Percentiles rank a stretch among this genome's conserved stretches.
phyloP scores from a whole-genome alignment of 2,888 invertebrate species.

The Napeogenes sylphis region DNA sequence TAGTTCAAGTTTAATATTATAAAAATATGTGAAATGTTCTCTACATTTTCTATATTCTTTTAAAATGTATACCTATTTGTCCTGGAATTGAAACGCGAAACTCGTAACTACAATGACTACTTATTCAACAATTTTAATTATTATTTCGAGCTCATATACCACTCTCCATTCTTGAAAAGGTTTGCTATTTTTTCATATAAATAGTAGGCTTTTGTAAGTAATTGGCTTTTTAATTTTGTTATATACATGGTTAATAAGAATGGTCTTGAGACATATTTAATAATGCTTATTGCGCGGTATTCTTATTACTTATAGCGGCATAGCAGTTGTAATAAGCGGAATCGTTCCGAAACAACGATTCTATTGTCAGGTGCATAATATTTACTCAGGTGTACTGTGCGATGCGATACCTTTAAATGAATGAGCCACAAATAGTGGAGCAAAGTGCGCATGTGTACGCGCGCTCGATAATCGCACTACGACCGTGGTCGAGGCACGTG shows the following conservation, averaged over 20 bases:
- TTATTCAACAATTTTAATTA: too few species aligned
- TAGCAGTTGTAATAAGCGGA: slow-evolving; percentile 44
- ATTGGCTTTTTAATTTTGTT: too few species aligned
- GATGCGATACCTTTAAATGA: slow-evolving; percentile 56
- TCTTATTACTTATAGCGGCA: slow-evolving; percentile 14
- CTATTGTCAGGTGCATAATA: slow-evolving; percentile 65
- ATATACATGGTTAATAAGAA: too few species aligned
- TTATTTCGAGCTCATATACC: too few species aligned
- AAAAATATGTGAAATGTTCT: not conserved
- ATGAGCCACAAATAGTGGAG: slow-evolving; percentile 57
- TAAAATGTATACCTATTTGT: too few species aligned
- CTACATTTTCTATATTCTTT: too few species aligned
- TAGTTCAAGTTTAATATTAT: not conserved
- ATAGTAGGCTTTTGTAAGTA: too few species aligned
- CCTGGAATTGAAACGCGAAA: too few species aligned
- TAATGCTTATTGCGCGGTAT: not conserved
- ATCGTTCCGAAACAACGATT: slow-evolving; percentile 52
- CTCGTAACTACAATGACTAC: too few species aligned
- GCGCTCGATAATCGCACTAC: slow-evolving; percentile 72
- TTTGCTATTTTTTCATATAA: too few species aligned
- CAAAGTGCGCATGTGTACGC: slow-evolving; percentile 68
- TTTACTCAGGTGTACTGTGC: slow-evolving; percentile 68
- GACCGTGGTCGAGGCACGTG: slow-evolving; percentile 62
- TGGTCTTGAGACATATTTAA: too few species aligned
- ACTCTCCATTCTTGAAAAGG: too few species aligned